Percentiles rank a stretch among this genome's conserved stretches.
Evolutionary conservation across 1,140 invertebrate genomes (phyloP).

Genomic region (Lasioglossum albipes): DNA sequence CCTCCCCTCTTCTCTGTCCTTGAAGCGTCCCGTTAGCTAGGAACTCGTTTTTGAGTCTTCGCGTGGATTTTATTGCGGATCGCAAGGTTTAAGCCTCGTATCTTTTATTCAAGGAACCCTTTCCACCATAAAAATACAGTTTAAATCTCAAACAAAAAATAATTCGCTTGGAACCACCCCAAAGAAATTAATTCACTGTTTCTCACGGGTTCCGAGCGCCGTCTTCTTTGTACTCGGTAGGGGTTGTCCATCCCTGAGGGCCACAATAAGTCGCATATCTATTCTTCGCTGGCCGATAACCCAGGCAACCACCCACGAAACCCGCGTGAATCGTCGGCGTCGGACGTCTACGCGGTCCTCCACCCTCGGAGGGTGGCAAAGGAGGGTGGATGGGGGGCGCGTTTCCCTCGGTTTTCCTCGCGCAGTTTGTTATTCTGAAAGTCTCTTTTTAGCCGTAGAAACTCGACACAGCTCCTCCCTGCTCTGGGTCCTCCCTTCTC

Average conservation of each 20-base stretch:
- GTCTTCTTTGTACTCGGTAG: constrained; percentile 21
- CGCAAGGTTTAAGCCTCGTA: no score
- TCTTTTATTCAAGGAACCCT: no score
- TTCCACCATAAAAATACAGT: background rate
- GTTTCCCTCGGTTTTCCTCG: constrained; percentile 53
- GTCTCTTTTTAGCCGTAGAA: constrained; percentile 67
- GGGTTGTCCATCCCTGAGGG: constrained; percentile 14
- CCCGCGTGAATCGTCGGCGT: constrained; percentile 36
- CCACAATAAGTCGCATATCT: constrained; percentile 47
- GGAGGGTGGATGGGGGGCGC: background rate
- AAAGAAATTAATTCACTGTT: no score
- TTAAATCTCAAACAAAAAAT: background rate
- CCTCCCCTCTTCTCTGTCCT: background rate
- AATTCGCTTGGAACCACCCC: no score
- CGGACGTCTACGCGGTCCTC: constrained; percentile 12
- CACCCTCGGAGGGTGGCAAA: background rate
- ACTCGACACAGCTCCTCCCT: constrained; percentile 64
- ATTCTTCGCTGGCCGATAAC: constrained; percentile 39
- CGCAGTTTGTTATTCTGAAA: constrained; percentile 71
- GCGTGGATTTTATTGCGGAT: no score
- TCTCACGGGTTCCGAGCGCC: background rate
- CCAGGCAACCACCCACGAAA: constrained; percentile 52
- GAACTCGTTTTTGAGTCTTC: no score
- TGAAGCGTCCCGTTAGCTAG: background rate
- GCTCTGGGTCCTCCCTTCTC: constrained; percentile 4